Percentiles rank a stretch among this genome's conserved stretches.
Evolutionary conservation across 2,113 vertebrate species (phyloP).

Genomic region (Hassar affinis): DNA sequence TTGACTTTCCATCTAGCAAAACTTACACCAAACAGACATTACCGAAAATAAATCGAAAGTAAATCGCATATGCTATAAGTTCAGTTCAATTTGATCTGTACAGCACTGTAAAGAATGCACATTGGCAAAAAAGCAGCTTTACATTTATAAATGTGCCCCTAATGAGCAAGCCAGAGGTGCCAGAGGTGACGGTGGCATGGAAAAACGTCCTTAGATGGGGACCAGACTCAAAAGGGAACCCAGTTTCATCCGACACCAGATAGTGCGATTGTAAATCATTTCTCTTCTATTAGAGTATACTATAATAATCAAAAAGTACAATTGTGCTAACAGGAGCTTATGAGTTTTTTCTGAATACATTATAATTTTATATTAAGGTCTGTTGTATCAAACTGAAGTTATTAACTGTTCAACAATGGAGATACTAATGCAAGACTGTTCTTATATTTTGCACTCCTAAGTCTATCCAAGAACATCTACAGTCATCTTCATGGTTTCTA

Average conservation of each 20-base stretch:
- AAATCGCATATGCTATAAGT: not conserved
- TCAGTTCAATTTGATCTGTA: not conserved
- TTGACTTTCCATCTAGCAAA: not conserved
- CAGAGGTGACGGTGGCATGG: not conserved
- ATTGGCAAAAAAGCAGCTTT: not conserved
- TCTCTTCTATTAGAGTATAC: not conserved
- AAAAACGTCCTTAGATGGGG: not conserved
- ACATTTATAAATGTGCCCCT: not conserved
- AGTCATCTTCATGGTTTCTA: not conserved
- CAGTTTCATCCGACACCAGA: not conserved
- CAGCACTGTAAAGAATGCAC: not conserved
- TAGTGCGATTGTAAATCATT: not conserved
- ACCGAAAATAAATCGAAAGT: too few species aligned
- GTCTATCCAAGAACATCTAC: not conserved
- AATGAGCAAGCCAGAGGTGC: not conserved
- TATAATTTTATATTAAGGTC: not conserved
- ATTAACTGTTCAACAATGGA: too few species aligned
- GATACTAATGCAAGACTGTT: not conserved
- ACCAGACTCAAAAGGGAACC: not conserved
- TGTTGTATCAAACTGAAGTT: too few species aligned
- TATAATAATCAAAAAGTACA: not conserved
- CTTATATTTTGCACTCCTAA: not conserved
- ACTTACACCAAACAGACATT: too few species aligned
- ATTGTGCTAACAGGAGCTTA: not conserved
- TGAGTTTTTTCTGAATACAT: not conserved